Conservation (phyloP, 2,888 invertebrate species). For the Lithophane leautieri region DNA sequence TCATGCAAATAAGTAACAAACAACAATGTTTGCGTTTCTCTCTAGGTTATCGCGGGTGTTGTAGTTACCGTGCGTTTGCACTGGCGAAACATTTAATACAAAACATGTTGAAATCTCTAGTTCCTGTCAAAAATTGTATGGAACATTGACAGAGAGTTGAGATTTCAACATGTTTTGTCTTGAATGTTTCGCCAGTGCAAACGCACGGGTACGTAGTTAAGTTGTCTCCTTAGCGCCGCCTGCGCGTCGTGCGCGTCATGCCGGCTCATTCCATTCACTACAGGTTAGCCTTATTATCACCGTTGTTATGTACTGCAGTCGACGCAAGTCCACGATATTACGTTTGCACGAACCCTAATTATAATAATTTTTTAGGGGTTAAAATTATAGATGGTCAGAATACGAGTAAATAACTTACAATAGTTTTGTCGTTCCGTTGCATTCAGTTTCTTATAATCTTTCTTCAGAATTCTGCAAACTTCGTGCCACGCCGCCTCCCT, state of each 20-base stretch:
- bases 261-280: neutral
- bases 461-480: slow-evolving; percentile 20
- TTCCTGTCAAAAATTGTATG: too few relatives aligned
- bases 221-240: neutral
- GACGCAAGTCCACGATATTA: neutral
- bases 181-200: too few relatives aligned
- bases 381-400: neutral
- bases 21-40: too few relatives aligned
- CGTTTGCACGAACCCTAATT: slow-evolving; percentile 5
- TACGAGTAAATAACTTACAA: slow-evolving; percentile 25
- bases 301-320: neutral
- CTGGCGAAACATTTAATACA: too few relatives aligned
- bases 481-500: slow-evolving; percentile 27
- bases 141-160: too few relatives aligned
- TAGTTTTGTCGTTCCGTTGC: neutral
- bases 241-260: neutral
- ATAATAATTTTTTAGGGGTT: neutral
- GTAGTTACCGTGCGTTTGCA: too few relatives aligned
- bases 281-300: neutral
- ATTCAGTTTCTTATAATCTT: slow-evolving; percentile 14
- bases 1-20: too few relatives aligned
- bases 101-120: too few relatives aligned
- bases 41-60: too few relatives aligned
- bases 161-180: too few relatives aligned
- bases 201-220: too few relatives aligned